Evolutionary conservation across 2,797 vertebrate genomes (phyloP).

Genomic region (Premnoplex brunnescens): DNA sequence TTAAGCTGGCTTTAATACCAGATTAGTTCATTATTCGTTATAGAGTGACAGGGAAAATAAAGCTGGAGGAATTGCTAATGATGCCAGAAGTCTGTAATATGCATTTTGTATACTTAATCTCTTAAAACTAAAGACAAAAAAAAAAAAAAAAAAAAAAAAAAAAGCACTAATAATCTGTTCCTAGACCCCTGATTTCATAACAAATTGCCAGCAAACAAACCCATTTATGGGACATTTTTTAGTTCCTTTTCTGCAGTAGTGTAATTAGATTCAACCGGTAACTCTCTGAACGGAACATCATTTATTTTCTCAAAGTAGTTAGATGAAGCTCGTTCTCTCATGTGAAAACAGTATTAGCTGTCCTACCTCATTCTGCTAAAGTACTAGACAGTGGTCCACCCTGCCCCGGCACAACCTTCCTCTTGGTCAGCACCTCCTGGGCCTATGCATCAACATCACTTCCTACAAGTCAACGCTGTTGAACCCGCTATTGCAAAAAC

Average conservation of each 20-base stretch:
- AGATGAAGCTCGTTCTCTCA: neutral
- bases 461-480: neutral
- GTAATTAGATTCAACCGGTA: conserved; percentile 47
- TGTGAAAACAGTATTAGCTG: neutral
- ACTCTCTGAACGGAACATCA: neutral
- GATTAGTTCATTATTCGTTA: conserved; percentile 51
- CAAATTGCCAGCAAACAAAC: conserved; percentile 56
- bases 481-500: neutral
- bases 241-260: conserved; percentile 2
- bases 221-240: conserved; percentile 20
- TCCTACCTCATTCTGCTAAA: neutral
- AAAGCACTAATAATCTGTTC: conserved; percentile 14
- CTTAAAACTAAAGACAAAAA: neutral
- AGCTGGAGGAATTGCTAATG: conserved; percentile 47
- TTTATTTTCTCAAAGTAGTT: neutral
- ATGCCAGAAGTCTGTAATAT: conserved; percentile 46
- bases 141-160: no score
- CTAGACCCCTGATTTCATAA: conserved; percentile 34
- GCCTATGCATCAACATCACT: neutral
- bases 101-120: conserved; percentile 38
- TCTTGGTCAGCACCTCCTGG: neutral
- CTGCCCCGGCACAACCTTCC: neutral
- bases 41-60: conserved; percentile 59
- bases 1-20: conserved; percentile 49
- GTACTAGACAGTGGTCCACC: no score